Evolutionary conservation across 2,888 invertebrate species (phyloP).

Genomic region (Marasmarcha lunaedactyla): DNA sequence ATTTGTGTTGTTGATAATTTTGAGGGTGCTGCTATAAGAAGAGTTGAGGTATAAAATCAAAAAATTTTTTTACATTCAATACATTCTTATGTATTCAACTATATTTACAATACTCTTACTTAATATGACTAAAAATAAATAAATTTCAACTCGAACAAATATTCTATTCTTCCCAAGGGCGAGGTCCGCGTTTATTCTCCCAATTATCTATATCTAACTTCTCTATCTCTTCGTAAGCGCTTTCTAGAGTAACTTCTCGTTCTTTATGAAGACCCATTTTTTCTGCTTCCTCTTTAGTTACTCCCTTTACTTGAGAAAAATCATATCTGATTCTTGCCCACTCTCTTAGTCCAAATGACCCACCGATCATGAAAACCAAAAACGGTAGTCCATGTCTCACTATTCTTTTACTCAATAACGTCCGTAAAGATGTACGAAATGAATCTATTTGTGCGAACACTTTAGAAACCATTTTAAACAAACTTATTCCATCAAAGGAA

Average conservation of each 20-base stretch:
- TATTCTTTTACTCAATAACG: slow-evolving; percentile 66
- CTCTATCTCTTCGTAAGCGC: slow-evolving; percentile 79
- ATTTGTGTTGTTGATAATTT: no score
- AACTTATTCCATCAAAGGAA: no score
- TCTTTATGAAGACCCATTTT: slow-evolving; percentile 76
- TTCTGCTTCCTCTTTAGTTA: slow-evolving; percentile 74
- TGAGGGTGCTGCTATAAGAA: no score
- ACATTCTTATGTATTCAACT: no score
- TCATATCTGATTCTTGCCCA: slow-evolving; percentile 77
- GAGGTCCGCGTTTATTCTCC: slow-evolving; percentile 86
- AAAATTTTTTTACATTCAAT: no score
- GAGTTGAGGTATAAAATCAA: no score
- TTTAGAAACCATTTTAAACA: slow-evolving; percentile 18
- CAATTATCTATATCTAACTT: slow-evolving; percentile 82
- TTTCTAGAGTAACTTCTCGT: slow-evolving; percentile 79
- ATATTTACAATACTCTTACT: slow-evolving; percentile 10
- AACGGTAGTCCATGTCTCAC: slow-evolving; percentile 79
- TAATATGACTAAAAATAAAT: background rate
- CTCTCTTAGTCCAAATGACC: slow-evolving; percentile 81
- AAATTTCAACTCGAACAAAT: slow-evolving; percentile 9
- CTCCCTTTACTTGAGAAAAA: slow-evolving; percentile 68
- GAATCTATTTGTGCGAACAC: slow-evolving; percentile 11
- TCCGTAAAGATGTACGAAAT: slow-evolving; percentile 9
- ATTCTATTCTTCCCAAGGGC: slow-evolving; percentile 82
- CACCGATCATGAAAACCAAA: slow-evolving; percentile 77